Evolutionary conservation across 2,888 invertebrate species (phyloP), one percentile per base, ranked within the genome.

Genomic region (Gerosis bhagava): DNA sequence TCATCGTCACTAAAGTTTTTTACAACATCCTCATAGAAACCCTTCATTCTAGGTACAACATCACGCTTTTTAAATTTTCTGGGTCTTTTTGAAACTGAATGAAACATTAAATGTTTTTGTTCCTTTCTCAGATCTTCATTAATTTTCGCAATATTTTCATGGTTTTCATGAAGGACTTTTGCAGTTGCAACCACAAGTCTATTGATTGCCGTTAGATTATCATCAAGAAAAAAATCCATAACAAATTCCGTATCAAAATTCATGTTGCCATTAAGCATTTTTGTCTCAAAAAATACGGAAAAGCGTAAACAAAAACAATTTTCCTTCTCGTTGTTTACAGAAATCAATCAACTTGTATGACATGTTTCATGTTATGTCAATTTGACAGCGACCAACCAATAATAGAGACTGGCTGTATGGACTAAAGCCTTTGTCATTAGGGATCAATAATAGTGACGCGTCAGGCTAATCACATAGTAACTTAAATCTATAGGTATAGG

Each of bases 181-280:
- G 84, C 75, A 15, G 74, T 65, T n/a, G 83, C 77, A 12, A 83
- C 72, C 1, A 77, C 67, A 29, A 81, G 46, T 59, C 76, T 76
- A 54, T 83, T 86, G 11, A 79, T 60, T 21, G 74, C 72, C 25
- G 75, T 65, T 37, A 73, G 67, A 62, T 71, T 71, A 42, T 82
- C 84, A 25, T 88, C 87, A 47, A 87, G 58, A 59, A 88, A 87
- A 52, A 86, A 58, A 13, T 76, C 71, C 62, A 77, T 76, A 3
- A 83, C 41, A 63, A 87, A 83, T 54, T 87, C 74, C 55, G 71
- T 80, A 50, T 78, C 69, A 53, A 76, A 74, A 58, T 77, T 63
- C 73, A 79, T 79, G 19, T 16, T 19, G 19, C n/a, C n/a, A n/a
- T n/a, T n/a, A n/a, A n/a, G n/a, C n/a, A n/a, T n/a, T n/a, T n/a